Evolutionary conservation across 2,888 invertebrate genomes (phyloP), one percentile per base, ranked within the genome.

Genomic region (Cephus spinipes): DNA sequence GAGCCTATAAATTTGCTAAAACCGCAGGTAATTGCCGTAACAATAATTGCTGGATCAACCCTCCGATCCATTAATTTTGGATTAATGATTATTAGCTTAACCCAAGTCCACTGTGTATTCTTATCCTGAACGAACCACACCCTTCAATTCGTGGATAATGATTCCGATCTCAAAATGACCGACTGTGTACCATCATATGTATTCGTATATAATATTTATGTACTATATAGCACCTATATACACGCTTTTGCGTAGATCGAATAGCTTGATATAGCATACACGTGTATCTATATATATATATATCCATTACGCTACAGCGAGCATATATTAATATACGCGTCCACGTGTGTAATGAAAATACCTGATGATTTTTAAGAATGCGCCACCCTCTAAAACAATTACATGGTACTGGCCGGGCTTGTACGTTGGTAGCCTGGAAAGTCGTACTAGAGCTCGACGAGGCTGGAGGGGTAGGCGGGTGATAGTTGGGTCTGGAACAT

Each of bases 401-500:
- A 15, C 15, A 0, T 9, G 15, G 40, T 23, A 55, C 23, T 23
- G 40, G 23, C 23, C 40, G 40, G 40, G 40, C 1, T 23, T 23
- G 40, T 0, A 23, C 23, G 23, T 2, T 23, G 40, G 23, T 0
- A 55, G 40, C 40, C 23, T 55, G 40, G 23, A 71, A 15, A 71
- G 12, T 30, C 31, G 71, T 69, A 4, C 2, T 11, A 15, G 69
- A 31, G 73, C 75, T 35, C n/a, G 74, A 30, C 68, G 69, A 69
- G 68, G 69, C 2, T 40, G 75, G 31, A 33, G 78, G 11, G 36
- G 40, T 31, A 33, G 15, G 76, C 12, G 32, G 31, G 36, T 34
- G 73, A 69, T 15, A n/a, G 75, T 73, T 79, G 82, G 82, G 77
- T 81, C 81, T 73, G 82, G 84, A 81, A 84, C 82, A 81, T 86